Conservation (phyloP, 2,888 invertebrate genomes). For the Odiellus spinosus region DNA sequence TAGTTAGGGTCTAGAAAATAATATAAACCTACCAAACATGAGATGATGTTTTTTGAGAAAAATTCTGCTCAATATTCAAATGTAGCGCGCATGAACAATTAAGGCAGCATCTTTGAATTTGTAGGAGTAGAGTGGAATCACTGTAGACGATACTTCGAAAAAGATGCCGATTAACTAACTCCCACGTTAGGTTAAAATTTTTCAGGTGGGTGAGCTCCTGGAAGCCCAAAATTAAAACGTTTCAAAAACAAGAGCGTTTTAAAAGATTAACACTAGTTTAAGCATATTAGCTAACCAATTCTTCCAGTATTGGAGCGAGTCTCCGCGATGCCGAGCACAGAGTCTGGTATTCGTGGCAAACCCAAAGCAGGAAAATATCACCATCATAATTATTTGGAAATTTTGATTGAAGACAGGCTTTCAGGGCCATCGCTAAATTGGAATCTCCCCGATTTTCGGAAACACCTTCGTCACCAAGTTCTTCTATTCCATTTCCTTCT, state of each 20-base stretch:
- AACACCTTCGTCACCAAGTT: too few species aligned
- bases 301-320: constrained; percentile 41
- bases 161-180: constrained; percentile 47
- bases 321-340: constrained; percentile 43
- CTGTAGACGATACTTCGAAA: constrained; percentile 41
- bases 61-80: constrained; percentile 35
- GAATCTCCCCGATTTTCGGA: too few species aligned
- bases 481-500: too few species aligned
- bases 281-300: constrained; percentile 30
- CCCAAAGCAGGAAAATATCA: too few species aligned
- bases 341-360: constrained; percentile 38
- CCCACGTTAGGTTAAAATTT: constrained; percentile 48
- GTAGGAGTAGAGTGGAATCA: constrained; percentile 31
- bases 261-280: background rate
- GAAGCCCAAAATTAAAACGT: background rate
- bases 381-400: too few species aligned
- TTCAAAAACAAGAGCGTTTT: background rate
- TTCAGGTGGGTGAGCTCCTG: constrained; percentile 41
- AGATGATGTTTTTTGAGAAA: constrained; percentile 24
- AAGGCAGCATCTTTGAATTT: too few species aligned
- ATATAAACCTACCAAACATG: too few species aligned
- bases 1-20: background rate
- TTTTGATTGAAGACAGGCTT: too few species aligned
- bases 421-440: too few species aligned
- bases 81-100: too few species aligned